Percentiles rank a stretch among this genome's conserved stretches.
phyloP scores from a whole-genome alignment of 2,888 invertebrate genomes.

The Clanis bilineata region DNA sequence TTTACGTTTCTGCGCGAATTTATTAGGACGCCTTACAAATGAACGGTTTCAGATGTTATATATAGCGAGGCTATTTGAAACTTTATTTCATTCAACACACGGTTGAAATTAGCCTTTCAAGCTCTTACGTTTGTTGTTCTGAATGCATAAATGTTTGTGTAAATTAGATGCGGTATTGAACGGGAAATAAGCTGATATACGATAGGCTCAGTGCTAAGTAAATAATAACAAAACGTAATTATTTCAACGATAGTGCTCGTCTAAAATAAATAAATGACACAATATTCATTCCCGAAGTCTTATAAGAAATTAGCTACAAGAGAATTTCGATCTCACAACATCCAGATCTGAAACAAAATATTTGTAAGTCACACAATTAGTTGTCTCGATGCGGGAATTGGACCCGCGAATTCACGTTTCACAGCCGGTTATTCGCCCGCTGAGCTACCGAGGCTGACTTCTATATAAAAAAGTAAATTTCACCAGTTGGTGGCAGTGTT shows the following conservation, averaged over 20 bases:
- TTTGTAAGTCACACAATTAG: too few relatives aligned
- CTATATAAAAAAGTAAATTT: too few relatives aligned
- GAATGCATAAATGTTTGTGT: not conserved
- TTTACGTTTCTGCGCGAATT: constrained; percentile 5
- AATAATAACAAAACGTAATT: not conserved
- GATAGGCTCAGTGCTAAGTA: not conserved
- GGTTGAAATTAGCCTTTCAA: not conserved
- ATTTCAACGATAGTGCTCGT: not conserved
- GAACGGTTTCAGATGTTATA: not conserved
- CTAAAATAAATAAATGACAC: not conserved
- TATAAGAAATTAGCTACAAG: too few relatives aligned
- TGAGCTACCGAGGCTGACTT: too few relatives aligned
- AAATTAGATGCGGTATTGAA: not conserved
- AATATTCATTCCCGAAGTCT: too few relatives aligned
- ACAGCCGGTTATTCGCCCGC: too few relatives aligned
- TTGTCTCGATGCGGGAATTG: too few relatives aligned
- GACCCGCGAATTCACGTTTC: too few relatives aligned
- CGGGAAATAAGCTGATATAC: not conserved
- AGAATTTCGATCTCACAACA: too few relatives aligned
- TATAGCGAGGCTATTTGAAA: not conserved
- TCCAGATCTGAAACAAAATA: too few relatives aligned
- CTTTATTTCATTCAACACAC: not conserved
- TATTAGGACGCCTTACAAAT: constrained; percentile 1
- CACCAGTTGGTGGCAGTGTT: too few relatives aligned
- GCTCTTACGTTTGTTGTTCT: not conserved